Base-by-base conservation (phyloP, 2,797 vertebrate species). In the Hypotaenidia okinawae region DNA sequence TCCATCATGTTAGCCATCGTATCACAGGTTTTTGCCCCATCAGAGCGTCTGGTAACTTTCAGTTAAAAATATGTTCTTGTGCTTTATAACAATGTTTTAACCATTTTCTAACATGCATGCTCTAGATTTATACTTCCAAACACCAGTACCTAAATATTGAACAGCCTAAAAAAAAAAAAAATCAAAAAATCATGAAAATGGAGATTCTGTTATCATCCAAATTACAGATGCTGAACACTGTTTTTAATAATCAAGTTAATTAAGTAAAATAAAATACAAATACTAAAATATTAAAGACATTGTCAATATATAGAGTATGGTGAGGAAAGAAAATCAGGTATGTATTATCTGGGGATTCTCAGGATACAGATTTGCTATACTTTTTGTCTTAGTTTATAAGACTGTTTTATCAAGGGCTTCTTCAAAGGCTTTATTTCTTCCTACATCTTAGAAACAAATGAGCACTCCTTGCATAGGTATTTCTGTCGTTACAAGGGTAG, bases 221-320 rank as follows among this genome's bases (percentile, higher is more conserved):
- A 89, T 84, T 77, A 88, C 33, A 75, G 49, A 94, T 90, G 85
- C 49, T 79, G 68, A 91, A 93, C 16, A 89, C 63, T 57, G 33
- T 64, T 94, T 96, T 94, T 85, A 96, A 96, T 59, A 95, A 45
- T 66, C 16, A 89, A 78, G 41, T 68, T 6, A 88, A 95, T 92
- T 63, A 62, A 66, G 4, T 49, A 63, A 95, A 95, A 94, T 79
- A 81, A 96, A 90, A 69, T 52, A 82, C 97, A 95, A 95, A 59
- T 67, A 89, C 7, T 35, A 88, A 89, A 84, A 57, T 19, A 5
- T 28, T 58, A 54, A 68, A 33, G 16, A 49, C 19, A 23, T 51
- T 52, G 15, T 66, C 49, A 66, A 37, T 58, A 72, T 95, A 89
- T 89, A 39, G 59, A 82, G 58, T 73, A 72, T 88, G 62, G 6